phyloP scores from a whole-genome alignment of 2,797 vertebrate species.

The Gymnopithys bicolor region DNA sequence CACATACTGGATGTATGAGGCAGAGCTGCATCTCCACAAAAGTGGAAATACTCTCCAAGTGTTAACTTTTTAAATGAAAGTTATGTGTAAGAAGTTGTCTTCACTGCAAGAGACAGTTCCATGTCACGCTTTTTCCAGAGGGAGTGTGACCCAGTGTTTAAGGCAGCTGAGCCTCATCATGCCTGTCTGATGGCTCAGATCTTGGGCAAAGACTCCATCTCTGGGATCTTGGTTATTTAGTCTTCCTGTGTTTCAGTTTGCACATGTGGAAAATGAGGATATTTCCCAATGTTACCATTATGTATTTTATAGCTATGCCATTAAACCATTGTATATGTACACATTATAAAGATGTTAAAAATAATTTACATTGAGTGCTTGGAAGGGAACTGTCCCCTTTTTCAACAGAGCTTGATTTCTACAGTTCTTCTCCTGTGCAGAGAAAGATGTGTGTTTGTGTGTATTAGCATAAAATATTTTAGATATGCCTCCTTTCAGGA shows the following conservation, averaged over 20 bases:
- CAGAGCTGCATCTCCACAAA: background rate
- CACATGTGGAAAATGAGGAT: background rate
- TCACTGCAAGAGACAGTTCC: background rate
- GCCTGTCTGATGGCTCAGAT: background rate
- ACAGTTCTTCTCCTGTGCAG: background rate
- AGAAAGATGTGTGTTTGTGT: background rate
- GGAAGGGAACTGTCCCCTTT: background rate
- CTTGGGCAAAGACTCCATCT: background rate
- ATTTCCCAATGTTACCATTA: background rate
- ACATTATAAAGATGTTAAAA: background rate
- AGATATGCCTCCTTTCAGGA: background rate
- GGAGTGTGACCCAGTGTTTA: background rate
- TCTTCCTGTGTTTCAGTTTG: background rate
- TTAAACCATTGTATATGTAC: background rate
- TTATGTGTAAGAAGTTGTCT: background rate
- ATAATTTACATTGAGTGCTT: rapidly evolving
- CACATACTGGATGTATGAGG: background rate
- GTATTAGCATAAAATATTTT: background rate
- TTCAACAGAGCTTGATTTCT: background rate
- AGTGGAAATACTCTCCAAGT: background rate
- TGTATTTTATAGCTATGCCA: background rate
- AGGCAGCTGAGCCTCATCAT: background rate
- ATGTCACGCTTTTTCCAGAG: rapidly evolving
- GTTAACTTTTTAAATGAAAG: background rate
- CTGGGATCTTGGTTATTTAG: background rate